Evolutionary conservation across 2,797 vertebrate genomes (phyloP).

Genomic region (Borostomias antarcticus): DNA sequence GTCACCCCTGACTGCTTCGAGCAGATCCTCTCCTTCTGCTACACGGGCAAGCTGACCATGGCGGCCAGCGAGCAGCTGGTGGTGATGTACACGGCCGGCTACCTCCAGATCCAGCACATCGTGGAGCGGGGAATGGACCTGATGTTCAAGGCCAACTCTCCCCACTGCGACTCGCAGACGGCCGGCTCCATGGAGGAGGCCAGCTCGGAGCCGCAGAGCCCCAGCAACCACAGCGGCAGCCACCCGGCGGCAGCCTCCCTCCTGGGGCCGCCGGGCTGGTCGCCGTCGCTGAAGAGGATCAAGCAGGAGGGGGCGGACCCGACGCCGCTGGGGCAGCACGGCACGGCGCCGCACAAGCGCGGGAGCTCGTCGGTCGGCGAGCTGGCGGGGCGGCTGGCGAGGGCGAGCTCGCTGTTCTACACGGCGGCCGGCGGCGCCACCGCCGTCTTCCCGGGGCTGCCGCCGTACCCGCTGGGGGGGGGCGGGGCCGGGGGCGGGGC

Average conservation of each 20-base stretch:
- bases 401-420: conserved; percentile 71
- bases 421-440: conserved; percentile 72
- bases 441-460: conserved; percentile 80
- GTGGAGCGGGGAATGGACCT: conserved; percentile 97
- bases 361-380: conserved; percentile 32
- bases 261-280: conserved; percentile 79
- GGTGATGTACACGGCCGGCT: conserved; percentile 99
- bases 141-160: conserved; percentile 98
- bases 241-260: conserved; percentile 63
- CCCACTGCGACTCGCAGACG: conserved; percentile 99
- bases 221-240: conserved; percentile 80
- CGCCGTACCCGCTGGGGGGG: conserved; percentile 78
- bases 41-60: conserved; percentile 98
- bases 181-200: conserved; percentile 87
- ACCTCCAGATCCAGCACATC: conserved; percentile 99
- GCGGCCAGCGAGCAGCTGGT: conserved; percentile 98
- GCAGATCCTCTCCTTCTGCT: conserved; percentile 98
- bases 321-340: conserved; percentile 61
- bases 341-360: conserved; percentile 71
- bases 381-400: conserved; percentile 60
- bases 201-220: conserved; percentile 93
- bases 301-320: conserved; percentile 88
- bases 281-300: conserved; percentile 86
- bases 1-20: conserved; percentile 97
- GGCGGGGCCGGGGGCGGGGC: conserved; percentile 56